Evolutionary conservation across 2,797 vertebrate species (phyloP).

Genomic region (Poecilia gillii): DNA sequence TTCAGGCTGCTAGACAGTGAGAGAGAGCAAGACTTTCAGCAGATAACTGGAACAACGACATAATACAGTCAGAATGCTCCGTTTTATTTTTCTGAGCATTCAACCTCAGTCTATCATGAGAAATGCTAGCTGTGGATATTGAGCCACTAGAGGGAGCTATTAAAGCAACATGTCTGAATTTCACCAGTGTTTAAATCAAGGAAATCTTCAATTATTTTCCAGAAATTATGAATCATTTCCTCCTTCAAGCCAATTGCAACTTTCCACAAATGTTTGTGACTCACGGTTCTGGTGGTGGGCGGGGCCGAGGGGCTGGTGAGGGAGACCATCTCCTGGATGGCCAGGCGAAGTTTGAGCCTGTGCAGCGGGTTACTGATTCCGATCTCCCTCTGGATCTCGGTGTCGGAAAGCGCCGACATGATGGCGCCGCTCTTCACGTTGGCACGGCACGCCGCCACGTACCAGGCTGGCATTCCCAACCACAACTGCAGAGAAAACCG

Average conservation of each 20-base stretch:
- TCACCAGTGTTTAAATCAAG: slow-evolving; percentile 6
- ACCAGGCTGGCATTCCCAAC: slow-evolving; percentile 99
- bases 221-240: neutral
- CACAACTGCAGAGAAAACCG: slow-evolving; percentile 84
- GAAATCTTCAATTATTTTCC: neutral
- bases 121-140: neutral
- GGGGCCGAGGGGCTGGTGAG: slow-evolving; percentile 97
- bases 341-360: slow-evolving; percentile 93
- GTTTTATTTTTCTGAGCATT: neutral
- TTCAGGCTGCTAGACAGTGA: neutral
- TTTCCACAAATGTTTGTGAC: slow-evolving; percentile 61
- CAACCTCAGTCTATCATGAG: neutral
- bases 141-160: slow-evolving; percentile 13
- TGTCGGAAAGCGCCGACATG: slow-evolving; percentile 97
- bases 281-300: slow-evolving; percentile 97
- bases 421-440: slow-evolving; percentile 98
- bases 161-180: slow-evolving; percentile 22
- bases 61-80: neutral
- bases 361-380: slow-evolving; percentile 98
- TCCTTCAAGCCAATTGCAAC: slow-evolving; percentile 9
- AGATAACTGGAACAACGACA: neutral
- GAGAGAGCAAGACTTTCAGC: neutral
- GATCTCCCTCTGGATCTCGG: slow-evolving; percentile 97
- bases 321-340: slow-evolving; percentile 99
- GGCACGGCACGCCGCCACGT: slow-evolving; percentile 95